These are phyloP conservation scores for Phrixothrix hirtus DNA, from an alignment of 2,888 invertebrate species.

Conservation along the genomic window DNA sequence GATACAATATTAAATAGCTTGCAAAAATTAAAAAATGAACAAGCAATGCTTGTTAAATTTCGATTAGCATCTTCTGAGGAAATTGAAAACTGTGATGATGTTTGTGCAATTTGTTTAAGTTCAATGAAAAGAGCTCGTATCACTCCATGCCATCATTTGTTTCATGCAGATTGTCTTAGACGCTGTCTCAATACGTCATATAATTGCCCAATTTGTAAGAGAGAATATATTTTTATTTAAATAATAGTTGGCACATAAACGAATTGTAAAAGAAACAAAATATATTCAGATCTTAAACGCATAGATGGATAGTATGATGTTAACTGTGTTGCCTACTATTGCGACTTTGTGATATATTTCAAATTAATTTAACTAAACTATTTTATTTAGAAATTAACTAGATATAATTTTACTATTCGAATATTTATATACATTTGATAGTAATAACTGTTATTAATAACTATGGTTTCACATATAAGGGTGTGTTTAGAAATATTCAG, in stretches of 20 bases:
- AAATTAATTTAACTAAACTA: too few species aligned
- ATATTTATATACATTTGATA: too few species aligned
- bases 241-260: too few species aligned
- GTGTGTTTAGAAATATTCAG: too few species aligned
- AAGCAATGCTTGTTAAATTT: slow-evolving; percentile 65
- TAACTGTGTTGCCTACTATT: neutral
- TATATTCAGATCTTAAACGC: too few species aligned
- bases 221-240: slow-evolving; percentile 58
- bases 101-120: slow-evolving; percentile 77
- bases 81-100: slow-evolving; percentile 71
- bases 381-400: too few species aligned
- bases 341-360: neutral
- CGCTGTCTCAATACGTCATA: slow-evolving; percentile 72
- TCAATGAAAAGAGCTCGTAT: slow-evolving; percentile 72
- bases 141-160: slow-evolving; percentile 79
- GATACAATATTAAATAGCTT: slow-evolving; percentile 64
- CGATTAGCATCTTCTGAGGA: slow-evolving; percentile 69
- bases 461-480: too few species aligned
- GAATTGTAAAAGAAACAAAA: too few species aligned
- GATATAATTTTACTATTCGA: too few species aligned
- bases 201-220: slow-evolving; percentile 76
- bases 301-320: neutral
- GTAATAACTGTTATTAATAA: too few species aligned
- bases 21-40: slow-evolving; percentile 62
- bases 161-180: slow-evolving; percentile 76